Evolutionary conservation across 2,113 vertebrate genomes (phyloP), one percentile per base, ranked within the genome.

Genomic region (Sceloporus tristichus): DNA sequence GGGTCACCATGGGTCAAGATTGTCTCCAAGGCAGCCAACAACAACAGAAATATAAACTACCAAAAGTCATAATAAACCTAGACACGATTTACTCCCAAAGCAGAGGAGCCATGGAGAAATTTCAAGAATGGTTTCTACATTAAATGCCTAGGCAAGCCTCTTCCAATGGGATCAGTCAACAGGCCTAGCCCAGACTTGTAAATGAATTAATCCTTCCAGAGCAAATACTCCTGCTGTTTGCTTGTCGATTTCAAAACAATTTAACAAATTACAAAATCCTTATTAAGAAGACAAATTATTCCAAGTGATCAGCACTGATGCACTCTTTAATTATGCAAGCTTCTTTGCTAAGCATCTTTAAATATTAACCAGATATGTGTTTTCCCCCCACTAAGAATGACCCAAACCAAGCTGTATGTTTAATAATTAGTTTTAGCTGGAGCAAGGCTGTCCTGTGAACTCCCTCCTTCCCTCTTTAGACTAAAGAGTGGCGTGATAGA

Each of bases 301-400:
- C 94, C 85, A 65, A 94, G 94, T 95, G 93, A 96, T 94, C 92
- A 93, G 90, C 80, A 87, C 78, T 81, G 91, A 91, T 92, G 91
- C 93, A 73, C 93, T 96, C 93, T 93, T 97, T 96, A 96, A 97
- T 97, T 96, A 97, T 96, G 95, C 94, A 96, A 95, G 95, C 80
- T 90, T 95, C 96, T 96, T 91, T 92, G 92, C 93, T 95, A 95
- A 95, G 95, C 87, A 89, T 90, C 81, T 95, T 96, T 96, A 96
- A 97, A 96, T 96, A 96, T 97, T 96, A 96, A 96, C 81, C 5
- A 92, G 95, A 93, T 94, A 91, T 81, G 90, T 81, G 89, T 79
- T 95, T 93, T 91, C 94, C 78, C 95, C 93, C 90, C 94, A 94
- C 95, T 95, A 68, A 21, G 91, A 94, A 96, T 93, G 94, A 96